Evolutionary conservation across 2,797 vertebrate species (phyloP), one percentile per base, ranked within the genome.

Genomic region (Mycteria americana): DNA sequence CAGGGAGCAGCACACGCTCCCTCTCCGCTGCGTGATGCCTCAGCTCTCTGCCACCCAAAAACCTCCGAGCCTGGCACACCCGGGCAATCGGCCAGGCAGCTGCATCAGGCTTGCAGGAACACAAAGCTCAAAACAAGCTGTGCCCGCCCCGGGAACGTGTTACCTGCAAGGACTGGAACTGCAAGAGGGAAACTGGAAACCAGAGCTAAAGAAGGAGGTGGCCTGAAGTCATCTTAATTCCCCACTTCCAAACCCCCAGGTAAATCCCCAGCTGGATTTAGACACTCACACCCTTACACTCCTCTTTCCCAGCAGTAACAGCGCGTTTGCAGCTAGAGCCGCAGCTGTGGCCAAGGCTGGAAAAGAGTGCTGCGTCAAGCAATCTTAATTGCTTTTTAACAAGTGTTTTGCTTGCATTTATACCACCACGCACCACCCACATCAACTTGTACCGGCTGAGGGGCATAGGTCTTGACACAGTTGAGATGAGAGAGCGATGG

Each of bases 271-370:
- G 18, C 25, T 64, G 41, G 80, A 68, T 70, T 56, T 46, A 30
- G 79, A 18, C 7, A 11, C 51, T 14, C 39, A 10, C 4, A 22
- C 15, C 18, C 16, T 67, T 17, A 19, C 30, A 1, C 50, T 33
- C 60, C 67, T 51, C 46, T 56, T 74, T 31, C 54, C 28, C 80
- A 39, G 33, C 22, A n/a, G 13, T 8, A 67, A 31, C 37, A 54
- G n/a, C 2, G 0, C 2, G 0, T 48, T 60, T 6, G 3, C 51
- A 54, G 43, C 69, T 14, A 37, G 35, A 48, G 18, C 14, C 30
- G 11, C 25, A 39, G 45, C 76, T 11, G n/a, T 5, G 8, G 77
- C 48, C 46, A 18, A 86, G 62, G 69, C 27, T 67, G 35, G 65
- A 14, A 15, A 57, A 57, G 18, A 51, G 23, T 6, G 28, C 31